These are phyloP conservation scores for Pasiphila rectangulata DNA, from an alignment of 2,888 invertebrate genomes.

Conservation along the genomic window DNA sequence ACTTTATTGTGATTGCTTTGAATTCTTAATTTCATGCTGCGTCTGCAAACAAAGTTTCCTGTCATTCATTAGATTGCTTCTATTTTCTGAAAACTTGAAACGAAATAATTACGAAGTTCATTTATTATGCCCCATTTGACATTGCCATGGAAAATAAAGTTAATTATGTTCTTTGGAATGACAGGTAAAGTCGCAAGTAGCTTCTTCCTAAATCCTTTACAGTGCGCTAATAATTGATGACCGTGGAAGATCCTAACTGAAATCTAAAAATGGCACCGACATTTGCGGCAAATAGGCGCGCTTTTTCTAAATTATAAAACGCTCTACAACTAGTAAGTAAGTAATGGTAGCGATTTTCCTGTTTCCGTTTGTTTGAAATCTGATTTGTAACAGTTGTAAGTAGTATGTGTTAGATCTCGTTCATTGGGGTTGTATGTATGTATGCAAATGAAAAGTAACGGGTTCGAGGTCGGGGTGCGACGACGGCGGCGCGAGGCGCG, in stretches of 20 bases:
- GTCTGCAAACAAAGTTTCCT: slow-evolving; percentile 27
- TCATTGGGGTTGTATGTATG: slow-evolving; percentile 43
- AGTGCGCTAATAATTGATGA: slow-evolving; percentile 64
- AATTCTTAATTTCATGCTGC: slow-evolving; percentile 25
- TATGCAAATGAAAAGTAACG: slow-evolving; percentile 58
- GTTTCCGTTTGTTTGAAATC: slow-evolving; percentile 16
- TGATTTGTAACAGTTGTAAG: slow-evolving; percentile 35
- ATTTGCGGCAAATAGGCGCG: not conserved
- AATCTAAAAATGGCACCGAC: not conserved
- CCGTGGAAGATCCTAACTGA: slow-evolving; percentile 2
- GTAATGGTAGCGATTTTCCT: not conserved
- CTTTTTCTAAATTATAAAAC: too few species aligned
- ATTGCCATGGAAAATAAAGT: slow-evolving; percentile 58
- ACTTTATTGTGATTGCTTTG: slow-evolving; percentile 24
- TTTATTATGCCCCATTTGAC: slow-evolving; percentile 56
- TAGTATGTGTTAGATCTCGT: slow-evolving; percentile 42
- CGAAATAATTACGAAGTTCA: slow-evolving; percentile 46
- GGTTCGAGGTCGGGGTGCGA: slow-evolving; percentile 60
- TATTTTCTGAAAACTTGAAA: slow-evolving; percentile 30
- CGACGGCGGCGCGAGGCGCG: slow-evolving; percentile 44
- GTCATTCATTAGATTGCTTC: slow-evolving; percentile 29
- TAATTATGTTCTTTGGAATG: slow-evolving; percentile 62
- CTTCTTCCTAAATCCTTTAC: slow-evolving; percentile 56
- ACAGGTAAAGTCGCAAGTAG: slow-evolving; percentile 52
- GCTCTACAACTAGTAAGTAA: too few species aligned